Conservation (phyloP, 2,113 vertebrate species). For the Gulo gulo region DNA sequence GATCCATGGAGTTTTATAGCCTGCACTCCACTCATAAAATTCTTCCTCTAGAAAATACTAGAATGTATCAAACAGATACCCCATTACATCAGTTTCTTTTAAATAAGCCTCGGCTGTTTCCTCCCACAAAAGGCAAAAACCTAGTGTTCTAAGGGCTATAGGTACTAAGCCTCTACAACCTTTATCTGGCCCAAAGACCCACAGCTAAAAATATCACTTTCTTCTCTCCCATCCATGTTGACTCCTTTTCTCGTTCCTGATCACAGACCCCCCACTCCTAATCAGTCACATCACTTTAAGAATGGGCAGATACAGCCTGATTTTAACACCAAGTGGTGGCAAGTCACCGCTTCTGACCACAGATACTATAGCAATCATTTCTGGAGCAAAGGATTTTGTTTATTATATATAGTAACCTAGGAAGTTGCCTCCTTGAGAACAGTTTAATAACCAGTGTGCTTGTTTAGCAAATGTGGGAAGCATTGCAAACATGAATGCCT, state of each 20-base stretch:
- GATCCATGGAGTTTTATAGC: neutral
- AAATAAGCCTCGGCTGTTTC: neutral
- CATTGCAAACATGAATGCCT: neutral
- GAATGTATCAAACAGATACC: neutral
- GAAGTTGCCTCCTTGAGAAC: neutral
- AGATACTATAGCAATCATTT: neutral
- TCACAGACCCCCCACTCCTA: neutral
- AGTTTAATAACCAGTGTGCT: neutral
- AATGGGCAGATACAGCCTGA: neutral
- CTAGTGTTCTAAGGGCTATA: neutral
- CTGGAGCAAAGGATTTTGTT: neutral
- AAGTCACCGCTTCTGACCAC: neutral
- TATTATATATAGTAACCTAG: neutral
- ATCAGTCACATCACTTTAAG: neutral
- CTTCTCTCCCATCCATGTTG: neutral
- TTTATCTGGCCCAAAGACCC: neutral
- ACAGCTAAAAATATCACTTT: neutral
- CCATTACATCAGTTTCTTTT: neutral
- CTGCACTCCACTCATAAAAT: neutral
- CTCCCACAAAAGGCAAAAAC: neutral
- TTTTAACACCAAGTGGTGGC: neutral
- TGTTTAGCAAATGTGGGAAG: neutral
- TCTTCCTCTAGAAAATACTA: neutral
- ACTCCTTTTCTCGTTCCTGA: neutral
- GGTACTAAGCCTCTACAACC: neutral